A percentile compares a stretch with the other conserved stretches of the same genome.
Conservation (phyloP, 2,888 invertebrate genomes). For the Erebia epiphron region DNA sequence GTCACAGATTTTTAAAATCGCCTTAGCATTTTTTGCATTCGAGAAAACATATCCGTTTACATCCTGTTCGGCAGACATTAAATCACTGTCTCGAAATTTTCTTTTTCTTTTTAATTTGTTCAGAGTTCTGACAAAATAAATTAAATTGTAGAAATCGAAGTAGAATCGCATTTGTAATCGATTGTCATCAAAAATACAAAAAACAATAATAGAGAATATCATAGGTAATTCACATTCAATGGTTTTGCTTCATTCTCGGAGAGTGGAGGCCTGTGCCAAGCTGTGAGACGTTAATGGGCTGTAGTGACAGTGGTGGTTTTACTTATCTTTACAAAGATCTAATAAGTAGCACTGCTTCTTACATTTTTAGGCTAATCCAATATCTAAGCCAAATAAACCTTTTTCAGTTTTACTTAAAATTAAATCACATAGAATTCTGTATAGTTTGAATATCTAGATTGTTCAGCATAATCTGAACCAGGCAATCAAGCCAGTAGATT, state of each 20-base stretch:
- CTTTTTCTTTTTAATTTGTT: neutral
- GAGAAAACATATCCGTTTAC: slow-evolving; percentile 1
- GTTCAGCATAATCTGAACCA: slow-evolving; percentile 13
- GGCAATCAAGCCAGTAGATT: slow-evolving; percentile 27
- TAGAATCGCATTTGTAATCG: too few species aligned
- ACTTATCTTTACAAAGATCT: too few species aligned
- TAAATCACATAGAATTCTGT: neutral
- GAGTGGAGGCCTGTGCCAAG: too few species aligned
- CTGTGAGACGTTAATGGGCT: too few species aligned
- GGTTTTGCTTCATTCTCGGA: too few species aligned
- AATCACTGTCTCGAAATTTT: slow-evolving; percentile 5
- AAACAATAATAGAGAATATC: too few species aligned
- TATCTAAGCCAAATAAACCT: neutral
- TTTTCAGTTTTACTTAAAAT: neutral
- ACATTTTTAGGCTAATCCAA: neutral
- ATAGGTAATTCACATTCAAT: too few species aligned
- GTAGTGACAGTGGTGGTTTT: too few species aligned
- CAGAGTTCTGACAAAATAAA: neutral
- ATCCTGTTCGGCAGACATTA: neutral
- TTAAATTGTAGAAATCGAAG: neutral
- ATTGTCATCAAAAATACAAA: too few species aligned
- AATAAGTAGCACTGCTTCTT: neutral
- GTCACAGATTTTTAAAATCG: slow-evolving; percentile 19
- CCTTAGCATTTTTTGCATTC: slow-evolving; percentile 1
- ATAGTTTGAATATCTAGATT: neutral